Percentiles rank a stretch among this genome's conserved stretches.
These are phyloP conservation scores for Mallotus villosus DNA, from an alignment of 2,797 vertebrate species.

Conservation along the genomic window DNA sequence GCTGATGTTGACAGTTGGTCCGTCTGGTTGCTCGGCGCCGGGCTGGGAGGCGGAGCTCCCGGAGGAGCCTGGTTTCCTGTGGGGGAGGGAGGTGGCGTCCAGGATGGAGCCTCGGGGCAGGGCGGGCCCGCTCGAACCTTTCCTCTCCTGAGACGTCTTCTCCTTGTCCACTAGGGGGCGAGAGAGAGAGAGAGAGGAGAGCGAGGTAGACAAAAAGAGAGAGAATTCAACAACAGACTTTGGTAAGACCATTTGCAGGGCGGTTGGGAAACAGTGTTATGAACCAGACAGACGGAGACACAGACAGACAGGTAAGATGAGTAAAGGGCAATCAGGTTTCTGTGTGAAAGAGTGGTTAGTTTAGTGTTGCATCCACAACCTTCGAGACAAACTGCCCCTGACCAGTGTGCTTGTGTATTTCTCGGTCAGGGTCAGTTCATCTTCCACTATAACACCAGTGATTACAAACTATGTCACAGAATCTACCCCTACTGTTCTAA, in stretches of 20 bases:
- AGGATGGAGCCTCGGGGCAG: slow-evolving; percentile 34
- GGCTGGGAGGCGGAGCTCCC: slow-evolving; percentile 22
- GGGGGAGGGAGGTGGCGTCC: slow-evolving; percentile 33
- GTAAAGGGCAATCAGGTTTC: slow-evolving; percentile 51
- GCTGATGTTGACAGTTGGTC: slow-evolving; percentile 44
- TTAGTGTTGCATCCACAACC: slow-evolving; percentile 36
- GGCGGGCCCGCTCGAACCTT: slow-evolving; percentile 15
- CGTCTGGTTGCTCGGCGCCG: slow-evolving; percentile 52
- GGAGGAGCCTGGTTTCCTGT: slow-evolving; percentile 48
- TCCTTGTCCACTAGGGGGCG: slow-evolving; percentile 65
- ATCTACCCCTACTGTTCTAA: slow-evolving; percentile 27
- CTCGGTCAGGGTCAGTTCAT: neutral
- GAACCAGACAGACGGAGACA: neutral
- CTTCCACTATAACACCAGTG: neutral
- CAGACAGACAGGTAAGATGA: slow-evolving; percentile 15
- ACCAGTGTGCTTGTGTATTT: slow-evolving; percentile 10
- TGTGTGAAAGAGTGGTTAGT: slow-evolving; percentile 51
- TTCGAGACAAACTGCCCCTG: slow-evolving; percentile 22
- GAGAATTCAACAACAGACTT: neutral
- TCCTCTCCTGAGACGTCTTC: slow-evolving; percentile 54
- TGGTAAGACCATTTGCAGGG: neutral
- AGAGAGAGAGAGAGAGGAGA: neutral
- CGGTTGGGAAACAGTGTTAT: no score
- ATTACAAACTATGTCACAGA: slow-evolving; percentile 26
- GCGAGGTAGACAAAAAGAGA: neutral